A percentile compares a stretch with the other conserved stretches of the same genome.
Conservation (phyloP, 2,888 invertebrate species). For the Crioceris asparagi region DNA sequence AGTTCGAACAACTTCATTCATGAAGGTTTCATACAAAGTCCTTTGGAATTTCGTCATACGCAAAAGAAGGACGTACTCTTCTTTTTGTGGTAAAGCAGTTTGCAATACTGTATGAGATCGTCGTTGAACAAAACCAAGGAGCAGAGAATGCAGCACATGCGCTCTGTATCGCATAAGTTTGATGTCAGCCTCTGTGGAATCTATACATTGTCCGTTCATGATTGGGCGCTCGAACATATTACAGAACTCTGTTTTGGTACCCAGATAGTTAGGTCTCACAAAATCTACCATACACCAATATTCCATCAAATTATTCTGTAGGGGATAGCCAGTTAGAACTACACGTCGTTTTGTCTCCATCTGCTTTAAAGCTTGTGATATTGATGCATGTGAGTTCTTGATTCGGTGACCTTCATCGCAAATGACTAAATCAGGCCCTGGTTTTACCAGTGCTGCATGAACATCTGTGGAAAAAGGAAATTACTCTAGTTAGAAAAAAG, state of each 20-base stretch:
- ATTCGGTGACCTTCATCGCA: slow-evolving; percentile 97
- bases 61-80: slow-evolving; percentile 87
- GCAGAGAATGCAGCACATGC: slow-evolving; percentile 86
- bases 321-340: slow-evolving; percentile 94
- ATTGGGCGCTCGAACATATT: slow-evolving; percentile 99
- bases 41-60: slow-evolving; percentile 83
- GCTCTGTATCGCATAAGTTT: slow-evolving; percentile 89
- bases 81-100: slow-evolving; percentile 85
- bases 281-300: slow-evolving; percentile 99
- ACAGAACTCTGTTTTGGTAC: slow-evolving; percentile 92
- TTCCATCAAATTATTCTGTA: slow-evolving; percentile 93
- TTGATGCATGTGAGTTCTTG: slow-evolving; percentile 95
- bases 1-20: slow-evolving; percentile 81
- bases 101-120: slow-evolving; percentile 89
- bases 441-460: slow-evolving; percentile 73
- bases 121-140: slow-evolving; percentile 90
- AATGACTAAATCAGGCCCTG: slow-evolving; percentile 89
- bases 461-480: slow-evolving; percentile 55
- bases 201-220: slow-evolving; percentile 95
- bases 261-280: slow-evolving; percentile 93
- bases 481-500: no score
- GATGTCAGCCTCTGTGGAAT: slow-evolving; percentile 90
- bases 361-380: slow-evolving; percentile 88
- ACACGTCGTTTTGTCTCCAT: slow-evolving; percentile 89
- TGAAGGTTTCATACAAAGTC: slow-evolving; percentile 82